A percentile compares a stretch with the other conserved stretches of the same genome.
These are phyloP conservation scores for Eurytoma californica DNA, from an alignment of 2,888 invertebrate species.

Conservation along the genomic window DNA sequence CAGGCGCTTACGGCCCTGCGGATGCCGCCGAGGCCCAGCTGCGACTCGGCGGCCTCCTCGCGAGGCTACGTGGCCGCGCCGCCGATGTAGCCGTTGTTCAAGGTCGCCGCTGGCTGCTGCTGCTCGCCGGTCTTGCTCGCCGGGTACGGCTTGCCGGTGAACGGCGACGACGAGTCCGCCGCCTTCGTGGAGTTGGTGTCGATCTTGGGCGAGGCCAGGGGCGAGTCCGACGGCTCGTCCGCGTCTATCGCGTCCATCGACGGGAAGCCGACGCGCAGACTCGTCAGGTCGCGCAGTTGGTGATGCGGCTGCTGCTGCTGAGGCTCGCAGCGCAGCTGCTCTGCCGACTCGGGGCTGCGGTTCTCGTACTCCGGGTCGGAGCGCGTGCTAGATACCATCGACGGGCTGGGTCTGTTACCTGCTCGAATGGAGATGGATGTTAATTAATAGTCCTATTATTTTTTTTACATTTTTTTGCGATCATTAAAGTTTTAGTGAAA, in stretches of 20 bases:
- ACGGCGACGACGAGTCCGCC: slow-evolving; percentile 58
- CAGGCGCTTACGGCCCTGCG: slow-evolving; percentile 55
- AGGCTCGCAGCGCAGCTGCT: slow-evolving; percentile 57
- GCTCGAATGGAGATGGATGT: no score
- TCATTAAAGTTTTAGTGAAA: no score
- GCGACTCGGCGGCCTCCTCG: slow-evolving; percentile 46
- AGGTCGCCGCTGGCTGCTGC: slow-evolving; percentile 59
- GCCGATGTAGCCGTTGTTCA: slow-evolving; percentile 72
- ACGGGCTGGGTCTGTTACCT: slow-evolving; percentile 51
- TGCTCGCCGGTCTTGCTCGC: slow-evolving; percentile 30
- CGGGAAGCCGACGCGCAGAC: slow-evolving; percentile 64
- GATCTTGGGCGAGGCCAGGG: neutral
- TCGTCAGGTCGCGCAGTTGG: slow-evolving; percentile 57
- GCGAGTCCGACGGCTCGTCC: slow-evolving; percentile 54
- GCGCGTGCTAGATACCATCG: slow-evolving; percentile 29
- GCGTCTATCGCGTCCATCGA: slow-evolving; percentile 65
- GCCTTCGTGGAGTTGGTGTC: slow-evolving; percentile 49
- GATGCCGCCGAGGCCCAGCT: slow-evolving; percentile 47
- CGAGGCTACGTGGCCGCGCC: slow-evolving; percentile 67
- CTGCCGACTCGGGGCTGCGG: slow-evolving; percentile 66
- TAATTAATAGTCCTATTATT: no score
- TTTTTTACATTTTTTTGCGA: no score
- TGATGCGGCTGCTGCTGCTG: no score
- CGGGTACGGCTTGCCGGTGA: slow-evolving; percentile 36
- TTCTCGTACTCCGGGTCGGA: slow-evolving; percentile 69